Percentiles rank a stretch among this genome's conserved stretches.
Conservation (phyloP, 2,888 invertebrate genomes). For the Chironomus riparius region DNA sequence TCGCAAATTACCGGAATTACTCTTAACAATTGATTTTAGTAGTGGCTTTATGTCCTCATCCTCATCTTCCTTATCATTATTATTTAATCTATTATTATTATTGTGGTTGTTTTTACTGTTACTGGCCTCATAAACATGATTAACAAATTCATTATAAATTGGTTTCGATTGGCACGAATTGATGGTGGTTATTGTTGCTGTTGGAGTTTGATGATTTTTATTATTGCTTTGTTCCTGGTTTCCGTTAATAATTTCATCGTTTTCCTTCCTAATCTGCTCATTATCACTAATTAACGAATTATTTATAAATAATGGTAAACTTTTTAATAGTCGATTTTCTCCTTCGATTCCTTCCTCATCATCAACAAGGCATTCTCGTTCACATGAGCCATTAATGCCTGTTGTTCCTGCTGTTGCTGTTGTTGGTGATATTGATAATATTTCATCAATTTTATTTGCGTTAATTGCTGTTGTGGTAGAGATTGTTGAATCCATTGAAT, state of each 20-base stretch:
- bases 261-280: not conserved
- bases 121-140: slow-evolving; percentile 29
- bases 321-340: not conserved
- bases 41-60: slow-evolving; percentile 31
- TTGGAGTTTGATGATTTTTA: slow-evolving; percentile 13
- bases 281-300: not conserved
- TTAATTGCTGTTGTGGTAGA: slow-evolving; percentile 39
- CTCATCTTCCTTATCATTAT: slow-evolving; percentile 6
- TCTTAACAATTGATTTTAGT: slow-evolving; percentile 31
- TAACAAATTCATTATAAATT: slow-evolving; percentile 30
- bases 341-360: not conserved
- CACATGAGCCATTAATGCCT: not conserved
- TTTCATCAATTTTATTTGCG: slow-evolving; percentile 18
- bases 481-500: slow-evolving; percentile 41
- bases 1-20: slow-evolving; percentile 4
- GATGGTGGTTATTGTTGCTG: slow-evolving; percentile 8
- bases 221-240: slow-evolving; percentile 4
- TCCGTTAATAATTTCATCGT: not conserved
- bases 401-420: not conserved
- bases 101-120: slow-evolving; percentile 16
- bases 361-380: not conserved
- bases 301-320: not conserved
- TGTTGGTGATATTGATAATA: slow-evolving; percentile 19
- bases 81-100: too few relatives aligned
- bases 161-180: slow-evolving; percentile 13